Evolutionary conservation across 2,888 invertebrate genomes (phyloP).

Genomic region (Prosapia bicincta): DNA sequence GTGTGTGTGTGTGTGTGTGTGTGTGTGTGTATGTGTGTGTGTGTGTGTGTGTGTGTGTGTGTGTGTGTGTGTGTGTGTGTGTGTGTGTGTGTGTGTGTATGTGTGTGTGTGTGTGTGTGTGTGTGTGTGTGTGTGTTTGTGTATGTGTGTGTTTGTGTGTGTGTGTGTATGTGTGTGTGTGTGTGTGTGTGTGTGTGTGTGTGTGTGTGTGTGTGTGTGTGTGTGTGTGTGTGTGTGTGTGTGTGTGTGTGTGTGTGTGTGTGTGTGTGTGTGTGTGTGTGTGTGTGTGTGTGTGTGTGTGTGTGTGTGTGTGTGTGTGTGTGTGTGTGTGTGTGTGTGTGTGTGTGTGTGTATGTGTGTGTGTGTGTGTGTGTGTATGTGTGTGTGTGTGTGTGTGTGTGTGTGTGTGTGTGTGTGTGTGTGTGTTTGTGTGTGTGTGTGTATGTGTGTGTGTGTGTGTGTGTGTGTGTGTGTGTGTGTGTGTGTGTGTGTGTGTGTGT

Average conservation of each 20-base stretch:
- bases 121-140: constrained; percentile 3
- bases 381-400: too few relatives aligned
- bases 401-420: too few relatives aligned
- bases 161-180: constrained; percentile 3
- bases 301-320: neutral
- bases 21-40: constrained; percentile 3
- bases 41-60: constrained; percentile 5
- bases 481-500: too few relatives aligned
- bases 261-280: constrained; percentile 5
- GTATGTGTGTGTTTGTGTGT: constrained; percentile 1
- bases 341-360: too few relatives aligned
- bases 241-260: constrained; percentile 5
- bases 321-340: too few relatives aligned
- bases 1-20: constrained; percentile 5
- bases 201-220: constrained; percentile 5
- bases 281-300: constrained; percentile 5
- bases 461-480: too few relatives aligned
- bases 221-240: constrained; percentile 5
- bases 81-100: constrained; percentile 3
- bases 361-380: too few relatives aligned
- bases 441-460: too few relatives aligned
- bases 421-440: too few relatives aligned
- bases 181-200: constrained; percentile 5
- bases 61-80: constrained; percentile 5
- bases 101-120: constrained; percentile 5